phyloP scores from a whole-genome alignment of 1,140 invertebrate species.

The Argopecten irradians region DNA sequence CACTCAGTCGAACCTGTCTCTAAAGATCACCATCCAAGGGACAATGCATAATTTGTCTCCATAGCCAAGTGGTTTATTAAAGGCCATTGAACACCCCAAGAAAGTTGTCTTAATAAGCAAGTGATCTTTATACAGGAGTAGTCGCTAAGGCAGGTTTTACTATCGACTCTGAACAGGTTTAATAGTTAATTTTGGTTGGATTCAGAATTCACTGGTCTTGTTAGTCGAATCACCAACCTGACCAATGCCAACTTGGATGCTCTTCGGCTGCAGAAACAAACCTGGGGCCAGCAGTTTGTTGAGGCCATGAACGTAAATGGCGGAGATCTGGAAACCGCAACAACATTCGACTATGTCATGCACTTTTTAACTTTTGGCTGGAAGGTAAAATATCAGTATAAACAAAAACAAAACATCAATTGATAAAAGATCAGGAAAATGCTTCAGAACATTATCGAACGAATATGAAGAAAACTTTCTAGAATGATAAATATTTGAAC shows the following conservation, averaged over 20 bases:
- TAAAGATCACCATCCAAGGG: too few relatives aligned
- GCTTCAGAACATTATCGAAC: too few relatives aligned
- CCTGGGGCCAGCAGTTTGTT: slow-evolving; percentile 80
- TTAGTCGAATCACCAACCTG: slow-evolving; percentile 80
- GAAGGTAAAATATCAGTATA: slow-evolving; percentile 65
- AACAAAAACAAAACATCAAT: neutral
- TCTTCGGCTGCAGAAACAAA: slow-evolving; percentile 79
- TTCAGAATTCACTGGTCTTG: slow-evolving; percentile 81
- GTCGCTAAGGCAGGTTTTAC: too few relatives aligned
- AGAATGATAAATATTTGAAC: too few relatives aligned
- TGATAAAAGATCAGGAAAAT: slow-evolving; percentile 82
- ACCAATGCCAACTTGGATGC: slow-evolving; percentile 81
- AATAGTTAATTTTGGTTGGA: neutral
- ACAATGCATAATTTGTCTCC: neutral
- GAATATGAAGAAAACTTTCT: too few relatives aligned
- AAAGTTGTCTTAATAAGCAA: too few relatives aligned
- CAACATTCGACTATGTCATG: slow-evolving; percentile 78
- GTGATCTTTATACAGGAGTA: too few relatives aligned
- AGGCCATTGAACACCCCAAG: neutral
- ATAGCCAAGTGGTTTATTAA: neutral
- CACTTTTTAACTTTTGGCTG: slow-evolving; percentile 75
- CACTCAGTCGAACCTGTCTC: too few relatives aligned
- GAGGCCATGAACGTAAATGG: slow-evolving; percentile 81
- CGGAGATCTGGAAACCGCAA: slow-evolving; percentile 81
- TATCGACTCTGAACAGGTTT: neutral